Conservation (phyloP, 37 sponge, comb jelly and placozoan species). For the Amphimedon queenslandica region DNA sequence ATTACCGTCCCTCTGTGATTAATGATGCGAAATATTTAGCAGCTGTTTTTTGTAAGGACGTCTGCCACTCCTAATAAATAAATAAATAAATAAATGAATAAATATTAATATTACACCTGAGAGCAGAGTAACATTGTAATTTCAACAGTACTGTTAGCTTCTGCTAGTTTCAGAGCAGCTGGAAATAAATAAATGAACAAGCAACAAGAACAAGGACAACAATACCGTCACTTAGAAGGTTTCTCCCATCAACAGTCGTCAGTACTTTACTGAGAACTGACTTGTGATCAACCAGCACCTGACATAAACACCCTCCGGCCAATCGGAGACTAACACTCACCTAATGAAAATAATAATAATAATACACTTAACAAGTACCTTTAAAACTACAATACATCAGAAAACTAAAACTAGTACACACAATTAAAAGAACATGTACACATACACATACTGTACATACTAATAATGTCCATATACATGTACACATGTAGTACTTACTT, state of each 20-base stretch:
- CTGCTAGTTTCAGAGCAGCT: slow-evolving; percentile 41
- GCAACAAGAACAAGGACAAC: neutral
- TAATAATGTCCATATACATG: too few relatives aligned
- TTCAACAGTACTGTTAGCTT: slow-evolving; percentile 52
- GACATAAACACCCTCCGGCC: slow-evolving; percentile 46
- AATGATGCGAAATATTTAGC: slow-evolving; percentile 55
- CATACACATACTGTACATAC: too few relatives aligned
- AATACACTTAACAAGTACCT: too few relatives aligned
- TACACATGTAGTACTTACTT: too few relatives aligned
- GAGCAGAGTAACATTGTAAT: slow-evolving; percentile 84
- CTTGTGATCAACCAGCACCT: slow-evolving; percentile 35
- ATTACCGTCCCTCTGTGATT: slow-evolving; percentile 62
- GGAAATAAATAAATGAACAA: slow-evolving; percentile 5
- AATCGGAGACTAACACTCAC: slow-evolving; percentile 34
- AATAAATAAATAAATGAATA: neutral
- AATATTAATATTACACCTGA: slow-evolving; percentile 47
- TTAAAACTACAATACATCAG: too few relatives aligned
- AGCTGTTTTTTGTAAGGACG: slow-evolving; percentile 32
- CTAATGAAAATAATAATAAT: neutral
- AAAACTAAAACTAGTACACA: too few relatives aligned
- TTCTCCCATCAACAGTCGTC: slow-evolving; percentile 35
- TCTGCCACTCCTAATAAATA: slow-evolving; percentile 53
- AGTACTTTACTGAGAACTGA: slow-evolving; percentile 26
- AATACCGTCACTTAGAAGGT: slow-evolving; percentile 54
- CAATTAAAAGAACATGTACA: too few relatives aligned